phyloP scores from a whole-genome alignment of 1,140 invertebrate species.

The Pseudomyrmex flavicornis region DNA sequence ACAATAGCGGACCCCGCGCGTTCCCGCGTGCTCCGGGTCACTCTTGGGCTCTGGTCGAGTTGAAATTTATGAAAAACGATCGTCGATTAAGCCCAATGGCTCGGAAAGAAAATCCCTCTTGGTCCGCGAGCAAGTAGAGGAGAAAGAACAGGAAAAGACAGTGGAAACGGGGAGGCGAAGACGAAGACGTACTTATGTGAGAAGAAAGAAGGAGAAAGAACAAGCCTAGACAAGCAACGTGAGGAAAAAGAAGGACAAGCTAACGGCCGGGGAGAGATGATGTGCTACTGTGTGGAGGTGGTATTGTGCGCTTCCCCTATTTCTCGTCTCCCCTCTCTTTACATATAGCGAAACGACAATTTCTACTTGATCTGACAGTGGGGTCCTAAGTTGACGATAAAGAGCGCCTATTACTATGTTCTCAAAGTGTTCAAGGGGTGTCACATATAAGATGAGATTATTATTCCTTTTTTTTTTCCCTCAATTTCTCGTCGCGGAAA shows the following conservation, averaged over 20 bases:
- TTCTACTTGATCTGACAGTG: conserved; percentile 11
- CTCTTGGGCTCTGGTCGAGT: background rate
- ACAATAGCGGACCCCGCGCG: conserved; percentile 51
- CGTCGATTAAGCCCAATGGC: conserved; percentile 62
- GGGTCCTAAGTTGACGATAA: conserved; percentile 33
- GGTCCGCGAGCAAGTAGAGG: conserved; percentile 42
- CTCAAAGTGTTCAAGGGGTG: conserved; percentile 21
- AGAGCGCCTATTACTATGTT: conserved; percentile 37
- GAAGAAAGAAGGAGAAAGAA: conserved; percentile 33
- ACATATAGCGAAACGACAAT: background rate
- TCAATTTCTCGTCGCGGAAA: conserved; percentile 5
- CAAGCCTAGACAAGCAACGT: conserved; percentile 38
- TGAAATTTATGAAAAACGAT: conserved; percentile 71
- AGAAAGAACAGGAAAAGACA: background rate
- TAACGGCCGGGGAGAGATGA: background rate
- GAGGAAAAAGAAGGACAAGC: background rate
- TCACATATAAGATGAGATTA: background rate
- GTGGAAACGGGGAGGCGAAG: background rate
- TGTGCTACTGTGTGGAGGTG: conserved; percentile 8
- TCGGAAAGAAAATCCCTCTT: conserved; percentile 65
- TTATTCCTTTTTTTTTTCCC: background rate
- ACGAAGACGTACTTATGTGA: background rate
- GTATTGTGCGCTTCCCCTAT: conserved; percentile 44
- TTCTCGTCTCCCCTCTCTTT: conserved; percentile 7
- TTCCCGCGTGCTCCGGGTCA: background rate